Evolutionary conservation across 2,888 invertebrate species (phyloP).

Genomic region (Danaus chrysippus): DNA sequence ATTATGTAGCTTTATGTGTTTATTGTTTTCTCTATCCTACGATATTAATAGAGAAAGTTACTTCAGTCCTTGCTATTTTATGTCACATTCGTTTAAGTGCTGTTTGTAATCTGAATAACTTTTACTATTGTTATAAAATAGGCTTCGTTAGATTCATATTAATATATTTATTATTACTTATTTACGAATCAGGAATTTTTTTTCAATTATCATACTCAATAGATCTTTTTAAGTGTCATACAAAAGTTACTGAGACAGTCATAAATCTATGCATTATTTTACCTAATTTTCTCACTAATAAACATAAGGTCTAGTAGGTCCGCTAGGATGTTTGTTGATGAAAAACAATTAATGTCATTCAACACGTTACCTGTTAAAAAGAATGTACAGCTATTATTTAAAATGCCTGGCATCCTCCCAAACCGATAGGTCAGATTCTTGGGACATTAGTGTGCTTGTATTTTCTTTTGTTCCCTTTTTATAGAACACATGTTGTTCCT

Average conservation of each 20-base stretch:
- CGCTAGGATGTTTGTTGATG: no score
- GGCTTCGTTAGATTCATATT: no score
- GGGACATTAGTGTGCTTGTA: constrained; percentile 20
- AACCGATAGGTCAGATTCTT: constrained; percentile 53
- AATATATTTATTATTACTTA: no score
- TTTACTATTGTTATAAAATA: background rate
- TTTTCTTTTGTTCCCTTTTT: constrained; percentile 21
- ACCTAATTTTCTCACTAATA: no score
- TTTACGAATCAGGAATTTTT: no score
- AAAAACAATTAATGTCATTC: constrained; percentile 27
- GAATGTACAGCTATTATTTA: constrained; percentile 46
- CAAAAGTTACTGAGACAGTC: no score
- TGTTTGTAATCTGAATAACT: background rate
- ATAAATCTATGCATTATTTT: no score
- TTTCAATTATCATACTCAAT: no score
- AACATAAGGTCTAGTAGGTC: no score
- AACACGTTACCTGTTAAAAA: constrained; percentile 28
- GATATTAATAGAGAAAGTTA: constrained; percentile 10
- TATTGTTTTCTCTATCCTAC: constrained; percentile 15
- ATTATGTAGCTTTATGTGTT: constrained; percentile 22
- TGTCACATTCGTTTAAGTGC: background rate
- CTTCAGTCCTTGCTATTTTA: background rate
- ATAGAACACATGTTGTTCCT: constrained; percentile 6
- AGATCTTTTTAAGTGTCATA: no score
- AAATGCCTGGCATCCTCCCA: constrained; percentile 49